phyloP scores from a whole-genome alignment of 2,797 vertebrate genomes.

The Limnodromus scolopaceus region DNA sequence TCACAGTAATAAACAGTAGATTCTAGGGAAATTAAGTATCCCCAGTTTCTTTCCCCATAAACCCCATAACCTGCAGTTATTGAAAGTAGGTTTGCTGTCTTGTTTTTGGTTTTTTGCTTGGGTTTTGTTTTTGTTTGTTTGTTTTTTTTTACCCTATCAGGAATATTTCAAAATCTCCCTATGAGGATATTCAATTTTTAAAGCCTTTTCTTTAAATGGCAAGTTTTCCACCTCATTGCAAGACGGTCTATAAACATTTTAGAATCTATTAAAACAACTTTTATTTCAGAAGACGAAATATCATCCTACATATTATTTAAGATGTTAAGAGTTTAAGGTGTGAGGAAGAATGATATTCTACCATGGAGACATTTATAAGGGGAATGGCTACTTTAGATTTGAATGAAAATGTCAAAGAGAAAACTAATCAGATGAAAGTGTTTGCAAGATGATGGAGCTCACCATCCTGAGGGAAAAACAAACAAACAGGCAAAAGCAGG shows the following conservation, averaged over 20 bases:
- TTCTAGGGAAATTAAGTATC: not conserved
- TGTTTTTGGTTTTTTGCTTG: not conserved
- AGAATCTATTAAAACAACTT: not conserved
- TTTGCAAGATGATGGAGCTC: not conserved
- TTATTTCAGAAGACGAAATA: not conserved
- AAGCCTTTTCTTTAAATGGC: not conserved
- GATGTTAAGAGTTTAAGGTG: not conserved
- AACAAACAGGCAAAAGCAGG: not conserved
- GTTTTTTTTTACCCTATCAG: not conserved
- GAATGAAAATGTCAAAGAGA: slow-evolving; percentile 17
- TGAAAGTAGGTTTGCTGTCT: not conserved
- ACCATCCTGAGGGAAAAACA: not conserved
- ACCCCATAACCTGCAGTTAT: not conserved
- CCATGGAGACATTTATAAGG: not conserved
- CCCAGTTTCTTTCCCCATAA: not conserved
- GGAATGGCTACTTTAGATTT: not conserved
- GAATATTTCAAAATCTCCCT: not conserved
- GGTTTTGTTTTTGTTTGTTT: too few species aligned
- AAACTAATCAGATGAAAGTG: not conserved
- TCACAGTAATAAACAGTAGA: not conserved
- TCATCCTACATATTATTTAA: not conserved
- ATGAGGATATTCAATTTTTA: not conserved
- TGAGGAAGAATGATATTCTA: not conserved
- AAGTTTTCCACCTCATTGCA: not conserved
- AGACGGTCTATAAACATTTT: not conserved